Conservation (phyloP, 2,797 vertebrate species). For the Manis crassicaudata region DNA sequence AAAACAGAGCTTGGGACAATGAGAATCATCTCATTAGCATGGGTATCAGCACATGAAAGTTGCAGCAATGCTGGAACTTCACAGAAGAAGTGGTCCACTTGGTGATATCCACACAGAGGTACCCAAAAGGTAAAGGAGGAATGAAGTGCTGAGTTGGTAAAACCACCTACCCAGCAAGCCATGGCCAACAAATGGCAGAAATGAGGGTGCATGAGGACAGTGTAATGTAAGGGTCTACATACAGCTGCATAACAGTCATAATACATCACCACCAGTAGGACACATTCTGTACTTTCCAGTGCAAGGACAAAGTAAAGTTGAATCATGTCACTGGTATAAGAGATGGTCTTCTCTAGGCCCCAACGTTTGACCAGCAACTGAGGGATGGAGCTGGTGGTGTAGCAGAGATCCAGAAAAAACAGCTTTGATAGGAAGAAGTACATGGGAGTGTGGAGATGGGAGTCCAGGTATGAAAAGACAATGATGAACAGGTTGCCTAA, state of each 20-base stretch:
- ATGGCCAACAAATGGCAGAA: neutral
- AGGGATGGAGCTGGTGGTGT: slow-evolving; percentile 69
- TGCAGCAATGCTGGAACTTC: neutral
- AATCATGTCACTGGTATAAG: slow-evolving; percentile 58
- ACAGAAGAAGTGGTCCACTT: slow-evolving; percentile 52
- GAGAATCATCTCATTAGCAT: neutral
- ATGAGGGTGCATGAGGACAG: neutral
- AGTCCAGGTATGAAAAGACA: neutral
- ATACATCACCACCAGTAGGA: slow-evolving; percentile 66
- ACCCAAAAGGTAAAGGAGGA: slow-evolving; percentile 37
- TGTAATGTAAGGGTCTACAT: slow-evolving; percentile 67
- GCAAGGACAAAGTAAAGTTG: slow-evolving; percentile 77
- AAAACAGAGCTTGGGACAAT: slow-evolving; percentile 22
- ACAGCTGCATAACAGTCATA: slow-evolving; percentile 73
- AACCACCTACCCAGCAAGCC: slow-evolving; percentile 44
- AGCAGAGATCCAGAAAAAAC: slow-evolving; percentile 64
- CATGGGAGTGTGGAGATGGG: slow-evolving; percentile 63
- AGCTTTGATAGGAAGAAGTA: slow-evolving; percentile 67
- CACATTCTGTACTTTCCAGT: slow-evolving; percentile 60
- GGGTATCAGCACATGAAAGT: slow-evolving; percentile 51
- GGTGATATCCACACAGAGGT: slow-evolving; percentile 37
- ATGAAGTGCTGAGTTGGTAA: slow-evolving; percentile 46
- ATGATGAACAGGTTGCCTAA: slow-evolving; percentile 56
- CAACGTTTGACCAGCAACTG: slow-evolving; percentile 59
- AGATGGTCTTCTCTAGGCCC: slow-evolving; percentile 55